A percentile compares a stretch with the other conserved stretches of the same genome.
Evolutionary conservation across 2,888 invertebrate genomes (phyloP).

Genomic region (Rotaria sp.): DNA sequence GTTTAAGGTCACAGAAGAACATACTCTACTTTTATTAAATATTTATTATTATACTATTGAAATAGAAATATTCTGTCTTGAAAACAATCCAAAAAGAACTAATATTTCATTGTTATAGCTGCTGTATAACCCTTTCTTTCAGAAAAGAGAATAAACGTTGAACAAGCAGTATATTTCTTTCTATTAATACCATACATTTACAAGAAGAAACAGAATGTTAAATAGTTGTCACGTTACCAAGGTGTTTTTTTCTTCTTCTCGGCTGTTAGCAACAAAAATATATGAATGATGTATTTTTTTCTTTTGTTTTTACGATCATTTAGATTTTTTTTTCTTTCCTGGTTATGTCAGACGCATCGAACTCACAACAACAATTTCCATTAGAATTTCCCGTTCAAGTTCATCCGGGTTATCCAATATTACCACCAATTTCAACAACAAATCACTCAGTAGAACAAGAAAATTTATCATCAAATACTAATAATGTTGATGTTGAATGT

Average conservation of each 20-base stretch:
- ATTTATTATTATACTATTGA: too few relatives aligned
- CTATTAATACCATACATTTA: not conserved
- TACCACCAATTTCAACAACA: not conserved
- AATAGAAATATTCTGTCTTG: too few relatives aligned
- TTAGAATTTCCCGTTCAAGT: not conserved
- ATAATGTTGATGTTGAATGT: not conserved
- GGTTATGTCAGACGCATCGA: not conserved
- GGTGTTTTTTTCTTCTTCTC: not conserved
- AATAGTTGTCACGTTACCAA: not conserved
- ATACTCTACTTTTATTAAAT: too few relatives aligned
- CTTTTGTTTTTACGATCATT: not conserved
- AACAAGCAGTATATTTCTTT: not conserved
- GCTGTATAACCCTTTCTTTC: not conserved
- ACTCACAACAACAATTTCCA: not conserved
- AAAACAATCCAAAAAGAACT: too few relatives aligned
- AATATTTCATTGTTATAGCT: too few relatives aligned
- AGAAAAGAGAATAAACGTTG: not conserved
- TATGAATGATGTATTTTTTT: not conserved
- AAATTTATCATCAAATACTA: not conserved
- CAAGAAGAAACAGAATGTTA: not conserved
- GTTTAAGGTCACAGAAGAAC: too few relatives aligned
- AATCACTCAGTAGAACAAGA: not conserved
- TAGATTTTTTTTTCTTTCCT: not conserved
- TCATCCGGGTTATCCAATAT: not conserved
- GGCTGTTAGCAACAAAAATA: not conserved